Conservation (phyloP, 2,113 vertebrate genomes). For the Pedetes capensis region DNA sequence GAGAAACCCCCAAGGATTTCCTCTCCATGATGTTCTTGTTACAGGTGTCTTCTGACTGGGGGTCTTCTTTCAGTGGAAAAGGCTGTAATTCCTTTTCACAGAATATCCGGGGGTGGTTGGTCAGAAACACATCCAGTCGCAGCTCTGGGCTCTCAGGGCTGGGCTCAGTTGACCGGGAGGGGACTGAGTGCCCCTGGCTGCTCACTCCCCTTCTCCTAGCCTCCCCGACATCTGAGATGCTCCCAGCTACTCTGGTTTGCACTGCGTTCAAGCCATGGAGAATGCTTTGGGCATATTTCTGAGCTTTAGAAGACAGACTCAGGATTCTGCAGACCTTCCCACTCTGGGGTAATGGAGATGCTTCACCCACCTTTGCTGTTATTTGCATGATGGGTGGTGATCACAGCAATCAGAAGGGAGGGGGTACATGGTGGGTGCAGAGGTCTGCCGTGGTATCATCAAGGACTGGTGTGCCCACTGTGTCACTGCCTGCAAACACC, state of each 20-base stretch:
- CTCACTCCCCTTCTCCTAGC: not conserved
- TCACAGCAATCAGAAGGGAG: not conserved
- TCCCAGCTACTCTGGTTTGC: not conserved
- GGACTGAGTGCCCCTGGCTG: not conserved
- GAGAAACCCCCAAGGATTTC: not conserved
- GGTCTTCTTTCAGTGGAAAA: not conserved
- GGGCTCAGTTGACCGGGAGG: not conserved
- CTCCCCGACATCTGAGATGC: accelerated
- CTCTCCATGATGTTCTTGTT: not conserved
- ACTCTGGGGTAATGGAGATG: accelerated
- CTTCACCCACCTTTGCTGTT: not conserved
- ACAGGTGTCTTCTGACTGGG: not conserved
- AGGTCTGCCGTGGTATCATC: not conserved
- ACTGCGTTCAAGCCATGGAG: not conserved
- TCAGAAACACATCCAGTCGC: not conserved
- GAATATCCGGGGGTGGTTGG: not conserved
- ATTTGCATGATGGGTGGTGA: conserved; percentile 1
- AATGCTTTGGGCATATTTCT: not conserved
- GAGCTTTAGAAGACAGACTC: not conserved
- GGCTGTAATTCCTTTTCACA: not conserved
- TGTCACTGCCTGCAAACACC: not conserved
- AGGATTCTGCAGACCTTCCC: not conserved
- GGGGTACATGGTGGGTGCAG: not conserved
- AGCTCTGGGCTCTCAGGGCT: not conserved
- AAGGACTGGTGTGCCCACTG: not conserved